phyloP scores from a whole-genome alignment of 2,113 vertebrate genomes.

The Bungarus multicinctus region DNA sequence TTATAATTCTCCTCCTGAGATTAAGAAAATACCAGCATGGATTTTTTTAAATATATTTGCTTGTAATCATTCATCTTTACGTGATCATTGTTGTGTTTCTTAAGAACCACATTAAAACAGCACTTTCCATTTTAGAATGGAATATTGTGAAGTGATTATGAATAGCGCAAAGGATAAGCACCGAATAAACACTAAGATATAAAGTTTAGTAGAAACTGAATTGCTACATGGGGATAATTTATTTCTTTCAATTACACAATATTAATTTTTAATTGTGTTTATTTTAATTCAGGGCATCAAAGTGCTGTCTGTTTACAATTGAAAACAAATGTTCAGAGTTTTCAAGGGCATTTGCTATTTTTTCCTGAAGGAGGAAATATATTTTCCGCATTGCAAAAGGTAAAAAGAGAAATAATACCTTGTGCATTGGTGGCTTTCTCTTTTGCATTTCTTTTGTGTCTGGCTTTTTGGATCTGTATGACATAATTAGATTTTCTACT shows the following conservation, averaged over 20 bases:
- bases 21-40: slow-evolving; percentile 6
- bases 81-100: slow-evolving; percentile 34
- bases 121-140: slow-evolving; percentile 28
- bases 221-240: slow-evolving; percentile 31
- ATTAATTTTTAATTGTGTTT: slow-evolving; percentile 40
- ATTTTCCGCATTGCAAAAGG: not conserved
- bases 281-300: slow-evolving; percentile 33
- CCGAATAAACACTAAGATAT: slow-evolving; percentile 46
- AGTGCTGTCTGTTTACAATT: slow-evolving; percentile 27
- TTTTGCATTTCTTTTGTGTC: not conserved
- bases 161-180: slow-evolving; percentile 27
- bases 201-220: slow-evolving; percentile 58
- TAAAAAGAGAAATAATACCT: not conserved
- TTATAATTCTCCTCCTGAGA: slow-evolving; percentile 48
- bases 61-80: not conserved
- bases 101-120: slow-evolving; percentile 36
- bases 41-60: rapidly evolving
- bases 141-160: slow-evolving; percentile 48
- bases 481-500: not conserved
- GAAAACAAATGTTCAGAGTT: not conserved
- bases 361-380: not conserved
- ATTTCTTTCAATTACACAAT: slow-evolving; percentile 50
- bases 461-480: not conserved
- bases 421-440: not conserved
- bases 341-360: slow-evolving; percentile 5